These are phyloP conservation scores for Caenorhabditis japonica DNA, from an alignment of 2,888 invertebrate species.

Conservation along the genomic window DNA sequence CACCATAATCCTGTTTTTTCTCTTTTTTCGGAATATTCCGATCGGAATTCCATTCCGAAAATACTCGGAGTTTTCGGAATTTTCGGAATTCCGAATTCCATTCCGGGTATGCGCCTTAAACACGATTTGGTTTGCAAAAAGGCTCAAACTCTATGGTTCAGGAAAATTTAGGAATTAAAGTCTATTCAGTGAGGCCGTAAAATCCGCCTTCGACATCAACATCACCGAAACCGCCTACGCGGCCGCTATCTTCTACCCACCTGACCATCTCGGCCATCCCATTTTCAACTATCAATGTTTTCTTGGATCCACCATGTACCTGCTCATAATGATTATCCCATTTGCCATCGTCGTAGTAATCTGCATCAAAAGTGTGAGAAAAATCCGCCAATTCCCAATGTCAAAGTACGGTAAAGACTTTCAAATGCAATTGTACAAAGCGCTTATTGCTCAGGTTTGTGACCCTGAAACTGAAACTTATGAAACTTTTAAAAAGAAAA, in stretches of 20 bases:
- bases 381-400: constrained; percentile 20
- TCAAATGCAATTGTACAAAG: constrained; percentile 38
- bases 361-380: constrained; percentile 2
- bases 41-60: too few species aligned
- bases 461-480: too few species aligned
- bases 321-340: constrained; percentile 29
- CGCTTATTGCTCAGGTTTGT: constrained; percentile 37
- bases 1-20: too few species aligned
- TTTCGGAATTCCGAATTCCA: too few species aligned
- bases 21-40: too few species aligned
- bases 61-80: too few species aligned
- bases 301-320: constrained; percentile 5
- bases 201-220: constrained; percentile 16
- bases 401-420: constrained; percentile 21
- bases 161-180: too few species aligned
- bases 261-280: constrained; percentile 4
- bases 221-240: constrained; percentile 33
- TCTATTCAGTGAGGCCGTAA: constrained; percentile 20
- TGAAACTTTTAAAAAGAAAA: too few species aligned
- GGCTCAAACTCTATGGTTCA: too few species aligned
- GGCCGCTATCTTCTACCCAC: constrained; percentile 31
- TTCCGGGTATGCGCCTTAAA: too few species aligned
- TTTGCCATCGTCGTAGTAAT: constrained; percentile 11
- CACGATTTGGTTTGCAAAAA: too few species aligned
- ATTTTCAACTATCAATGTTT: constrained; percentile 17